Evolutionary conservation across 2,888 invertebrate genomes (phyloP).

Genomic region (Cephalotes varians): DNA sequence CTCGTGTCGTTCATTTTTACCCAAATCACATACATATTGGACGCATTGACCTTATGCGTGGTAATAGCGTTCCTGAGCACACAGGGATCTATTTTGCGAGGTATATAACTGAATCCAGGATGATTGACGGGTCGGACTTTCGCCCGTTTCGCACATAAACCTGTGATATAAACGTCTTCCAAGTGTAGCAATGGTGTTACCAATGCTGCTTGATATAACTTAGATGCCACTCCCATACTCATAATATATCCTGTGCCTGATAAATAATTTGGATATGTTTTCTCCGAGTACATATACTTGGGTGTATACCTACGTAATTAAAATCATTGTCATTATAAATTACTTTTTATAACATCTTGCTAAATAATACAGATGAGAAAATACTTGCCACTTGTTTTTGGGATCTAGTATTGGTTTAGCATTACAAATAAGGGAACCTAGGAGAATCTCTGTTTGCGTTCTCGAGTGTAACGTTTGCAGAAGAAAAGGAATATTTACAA

Average conservation of each 20-base stretch:
- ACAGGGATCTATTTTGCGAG: conserved; percentile 86
- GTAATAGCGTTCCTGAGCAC: conserved; percentile 87
- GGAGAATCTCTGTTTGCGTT: conserved; percentile 86
- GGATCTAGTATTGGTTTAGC: conserved; percentile 91
- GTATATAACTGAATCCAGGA: conserved; percentile 88
- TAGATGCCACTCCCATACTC: conserved; percentile 89
- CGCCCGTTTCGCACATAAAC: conserved; percentile 89
- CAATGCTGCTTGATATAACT: conserved; percentile 90
- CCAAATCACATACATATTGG: conserved; percentile 85
- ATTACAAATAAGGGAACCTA: conserved; percentile 93
- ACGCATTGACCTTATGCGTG: conserved; percentile 87
- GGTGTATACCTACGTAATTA: conserved; percentile 90
- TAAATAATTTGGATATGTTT: conserved; percentile 92
- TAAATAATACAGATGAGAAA: not conserved
- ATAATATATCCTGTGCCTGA: conserved; percentile 94
- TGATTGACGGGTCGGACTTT: conserved; percentile 89
- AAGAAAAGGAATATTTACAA: conserved; percentile 92
- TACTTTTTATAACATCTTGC: not conserved
- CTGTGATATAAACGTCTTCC: conserved; percentile 93
- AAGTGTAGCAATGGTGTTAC: conserved; percentile 91
- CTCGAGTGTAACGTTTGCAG: conserved; percentile 84
- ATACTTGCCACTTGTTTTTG: conserved; percentile 91
- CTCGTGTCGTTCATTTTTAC: conserved; percentile 78
- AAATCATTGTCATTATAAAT: not conserved
- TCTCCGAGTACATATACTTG: conserved; percentile 91